Evolutionary conservation across 2,888 invertebrate species (phyloP).

Genomic region (Stenotaenia linearis): DNA sequence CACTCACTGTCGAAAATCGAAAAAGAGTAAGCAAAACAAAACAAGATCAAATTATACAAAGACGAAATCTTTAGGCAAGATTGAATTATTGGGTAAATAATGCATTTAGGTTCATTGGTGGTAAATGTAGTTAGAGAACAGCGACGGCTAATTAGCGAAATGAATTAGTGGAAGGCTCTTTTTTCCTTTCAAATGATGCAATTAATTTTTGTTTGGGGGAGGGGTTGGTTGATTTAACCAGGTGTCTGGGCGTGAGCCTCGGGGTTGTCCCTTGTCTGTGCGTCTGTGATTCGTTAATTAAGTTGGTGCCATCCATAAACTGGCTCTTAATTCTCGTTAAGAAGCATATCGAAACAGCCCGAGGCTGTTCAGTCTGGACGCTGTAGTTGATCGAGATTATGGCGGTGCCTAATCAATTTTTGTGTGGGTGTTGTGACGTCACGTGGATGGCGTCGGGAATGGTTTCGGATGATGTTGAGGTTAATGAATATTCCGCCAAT

Average conservation of each 20-base stretch:
- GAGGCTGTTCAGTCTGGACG: not conserved
- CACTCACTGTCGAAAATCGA: too few species aligned
- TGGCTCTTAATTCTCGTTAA: not conserved
- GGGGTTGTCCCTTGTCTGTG: not conserved
- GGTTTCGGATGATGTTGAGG: not conserved
- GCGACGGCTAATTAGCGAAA: not conserved
- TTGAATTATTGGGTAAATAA: not conserved
- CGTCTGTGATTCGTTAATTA: slow-evolving; percentile 6
- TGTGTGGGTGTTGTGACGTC: not conserved
- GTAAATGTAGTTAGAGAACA: not conserved
- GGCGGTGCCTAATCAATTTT: slow-evolving; percentile 2
- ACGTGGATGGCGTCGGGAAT: slow-evolving; percentile 2
- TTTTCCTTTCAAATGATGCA: not conserved
- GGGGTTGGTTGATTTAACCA: not conserved
- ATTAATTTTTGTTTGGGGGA: not conserved
- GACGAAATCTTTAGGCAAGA: too few species aligned
- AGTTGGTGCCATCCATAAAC: not conserved
- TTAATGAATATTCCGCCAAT: slow-evolving; percentile 12
- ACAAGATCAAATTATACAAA: too few species aligned
- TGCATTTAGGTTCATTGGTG: not conserved
- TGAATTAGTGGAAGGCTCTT: not conserved
- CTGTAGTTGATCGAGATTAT: not conserved
- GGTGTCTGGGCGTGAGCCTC: slow-evolving; percentile 8
- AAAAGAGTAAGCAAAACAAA: too few species aligned
- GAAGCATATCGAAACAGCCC: slow-evolving; percentile 1